Percentiles rank a stretch among this genome's conserved stretches.
Conservation (phyloP, 2,888 invertebrate genomes). For the Miltochrista miniata region DNA sequence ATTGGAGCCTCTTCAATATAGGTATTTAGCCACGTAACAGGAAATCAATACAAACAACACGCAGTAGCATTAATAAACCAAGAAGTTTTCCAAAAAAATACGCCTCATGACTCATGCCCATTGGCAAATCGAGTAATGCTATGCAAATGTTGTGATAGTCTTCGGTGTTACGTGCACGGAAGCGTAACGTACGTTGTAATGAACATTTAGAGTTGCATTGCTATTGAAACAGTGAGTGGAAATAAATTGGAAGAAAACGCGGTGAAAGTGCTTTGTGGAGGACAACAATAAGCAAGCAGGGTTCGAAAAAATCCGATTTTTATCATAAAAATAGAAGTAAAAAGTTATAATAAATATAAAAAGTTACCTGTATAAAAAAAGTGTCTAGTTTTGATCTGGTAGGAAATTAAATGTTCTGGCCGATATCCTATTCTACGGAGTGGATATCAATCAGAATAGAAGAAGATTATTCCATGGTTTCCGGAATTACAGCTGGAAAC, state of each 20-base stretch:
- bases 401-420: too few relatives aligned
- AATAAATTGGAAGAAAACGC: neutral
- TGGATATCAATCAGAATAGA: too few relatives aligned
- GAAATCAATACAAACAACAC: neutral
- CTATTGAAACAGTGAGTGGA: conserved; percentile 4
- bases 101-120: conserved; percentile 31
- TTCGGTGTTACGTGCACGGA: neutral
- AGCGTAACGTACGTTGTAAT: too few relatives aligned
- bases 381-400: too few relatives aligned
- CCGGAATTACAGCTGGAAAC: too few relatives aligned
- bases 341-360: too few relatives aligned
- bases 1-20: neutral
- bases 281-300: too few relatives aligned
- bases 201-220: conserved; percentile 4
- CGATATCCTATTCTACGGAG: too few relatives aligned
- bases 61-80: neutral
- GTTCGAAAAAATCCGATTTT: too few relatives aligned
- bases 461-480: too few relatives aligned
- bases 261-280: neutral
- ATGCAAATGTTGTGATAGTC: conserved; percentile 43
- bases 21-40: neutral
- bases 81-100: conserved; percentile 7
- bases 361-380: too few relatives aligned
- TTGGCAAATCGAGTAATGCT: conserved; percentile 35
- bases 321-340: too few relatives aligned